Evolutionary conservation across 1,140 invertebrate species (phyloP), one percentile per base, ranked within the genome.

Genomic region (Scaptomyza hsui): DNA sequence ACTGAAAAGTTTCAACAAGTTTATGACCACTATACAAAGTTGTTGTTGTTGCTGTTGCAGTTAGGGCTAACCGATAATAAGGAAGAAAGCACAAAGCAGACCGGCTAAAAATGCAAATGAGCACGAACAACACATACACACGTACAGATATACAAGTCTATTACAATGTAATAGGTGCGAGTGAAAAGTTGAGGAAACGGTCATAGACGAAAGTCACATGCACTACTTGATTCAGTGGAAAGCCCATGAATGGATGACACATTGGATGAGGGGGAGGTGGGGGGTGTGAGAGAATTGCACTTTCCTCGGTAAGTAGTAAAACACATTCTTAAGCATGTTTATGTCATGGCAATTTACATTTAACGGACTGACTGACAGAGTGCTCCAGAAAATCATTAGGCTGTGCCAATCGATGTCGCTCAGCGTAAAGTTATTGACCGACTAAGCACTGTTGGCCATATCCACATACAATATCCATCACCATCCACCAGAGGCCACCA

Each of bases 71-170:
- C 47, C 62, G 51, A 65, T 85, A 68, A 86, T 71, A 67, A 57
- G 78, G 65, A 86, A 81, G 78, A 88, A 86, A 86, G 74, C 73
- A 59, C 56, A 86, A 77, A 78, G 65, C 77, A 71, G 64, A 88
- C 73, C 77, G 75, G 59, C 79, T 75, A 60, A 86, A 85, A 81
- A 86, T 81, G 81, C 81, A 86, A 86, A 86, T 88, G 72, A 62
- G 81, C 81, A 85, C 82, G 81, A 86, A 63, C 73, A 80, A 64
- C 59, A 74, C 51, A 48, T 15, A 16, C 12, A 60, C 37, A 26
- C n/a, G 45, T 13, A 35, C 3, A 26, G n/a, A 26, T 15, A 19
- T 16, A 10, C 10, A 21, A n/a, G 52, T 55, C 52, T 26, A 60
- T 60, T 60, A 60, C 56, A 60, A 47, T 60, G 26, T 60, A 57